Conservation (phyloP, 2,797 vertebrate species). For the Rhodeus uyekii region DNA sequence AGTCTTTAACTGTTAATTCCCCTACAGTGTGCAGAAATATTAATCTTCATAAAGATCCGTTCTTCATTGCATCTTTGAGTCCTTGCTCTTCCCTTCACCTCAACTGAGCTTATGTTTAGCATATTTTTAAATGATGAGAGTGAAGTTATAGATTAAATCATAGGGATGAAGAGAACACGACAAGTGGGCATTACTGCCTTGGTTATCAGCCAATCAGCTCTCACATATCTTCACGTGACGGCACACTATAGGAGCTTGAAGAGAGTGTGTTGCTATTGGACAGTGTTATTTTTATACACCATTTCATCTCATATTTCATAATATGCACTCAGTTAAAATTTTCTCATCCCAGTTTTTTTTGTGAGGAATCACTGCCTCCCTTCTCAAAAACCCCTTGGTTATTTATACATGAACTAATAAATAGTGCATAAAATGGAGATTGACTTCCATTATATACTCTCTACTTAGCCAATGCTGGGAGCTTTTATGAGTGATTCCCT, state of each 20-base stretch:
- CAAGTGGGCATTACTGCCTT: not conserved
- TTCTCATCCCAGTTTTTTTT: not conserved
- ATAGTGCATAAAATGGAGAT: not conserved
- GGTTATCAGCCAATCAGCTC: not conserved
- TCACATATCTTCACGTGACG: not conserved
- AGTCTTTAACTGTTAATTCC: no score
- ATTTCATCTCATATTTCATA: no score
- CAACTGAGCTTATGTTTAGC: no score
- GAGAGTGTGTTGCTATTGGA: no score
- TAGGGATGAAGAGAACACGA: not conserved
- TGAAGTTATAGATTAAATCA: no score
- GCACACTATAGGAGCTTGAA: not conserved
- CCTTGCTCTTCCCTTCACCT: no score
- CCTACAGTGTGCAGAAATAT: no score
- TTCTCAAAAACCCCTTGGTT: not conserved
- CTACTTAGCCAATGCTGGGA: not conserved
- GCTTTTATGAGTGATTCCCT: slow-evolving; percentile 3
- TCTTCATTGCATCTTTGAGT: no score
- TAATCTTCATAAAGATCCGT: no score
- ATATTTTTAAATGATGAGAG: no score
- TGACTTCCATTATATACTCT: slow-evolving; percentile 15
- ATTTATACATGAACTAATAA: slow-evolving; percentile 15
- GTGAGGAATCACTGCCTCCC: not conserved
- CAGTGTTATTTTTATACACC: no score
- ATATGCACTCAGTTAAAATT: not conserved